These are phyloP conservation scores for Synanthedon formicaeformis DNA, from an alignment of 2,888 invertebrate genomes.

Conservation along the genomic window DNA sequence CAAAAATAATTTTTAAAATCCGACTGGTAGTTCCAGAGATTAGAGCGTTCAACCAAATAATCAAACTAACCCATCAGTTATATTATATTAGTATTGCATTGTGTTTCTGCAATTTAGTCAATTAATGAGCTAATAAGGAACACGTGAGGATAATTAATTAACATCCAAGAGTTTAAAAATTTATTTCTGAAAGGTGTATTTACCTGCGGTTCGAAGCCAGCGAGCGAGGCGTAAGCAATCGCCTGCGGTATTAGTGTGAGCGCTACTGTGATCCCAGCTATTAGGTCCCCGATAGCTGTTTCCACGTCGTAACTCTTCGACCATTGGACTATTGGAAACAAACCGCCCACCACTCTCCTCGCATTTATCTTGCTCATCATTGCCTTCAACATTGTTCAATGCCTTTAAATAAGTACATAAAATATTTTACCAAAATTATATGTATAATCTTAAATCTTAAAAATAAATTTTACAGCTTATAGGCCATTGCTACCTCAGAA, in stretches of 20 bases:
- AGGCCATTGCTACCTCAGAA: too few relatives aligned
- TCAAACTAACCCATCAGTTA: too few relatives aligned
- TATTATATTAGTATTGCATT: too few relatives aligned
- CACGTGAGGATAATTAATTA: background rate
- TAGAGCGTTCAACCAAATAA: too few relatives aligned
- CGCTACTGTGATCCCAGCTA: constrained; percentile 83
- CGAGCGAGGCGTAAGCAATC: constrained; percentile 81
- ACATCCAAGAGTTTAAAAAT: background rate
- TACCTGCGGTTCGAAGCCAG: constrained; percentile 80
- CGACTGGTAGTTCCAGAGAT: too few relatives aligned
- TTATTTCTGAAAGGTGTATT: background rate
- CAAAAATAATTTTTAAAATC: too few relatives aligned
- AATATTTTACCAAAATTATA: too few relatives aligned
- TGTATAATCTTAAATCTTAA: too few relatives aligned
- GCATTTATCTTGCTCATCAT: constrained; percentile 13
- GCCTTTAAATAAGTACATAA: background rate
- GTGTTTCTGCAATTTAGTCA: too few relatives aligned
- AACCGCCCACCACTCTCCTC: constrained; percentile 23
- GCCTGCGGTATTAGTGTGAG: constrained; percentile 83
- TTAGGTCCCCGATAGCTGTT: constrained; percentile 74
- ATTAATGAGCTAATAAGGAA: background rate
- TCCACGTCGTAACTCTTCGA: constrained; percentile 67
- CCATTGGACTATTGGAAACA: constrained; percentile 72
- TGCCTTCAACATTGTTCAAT: background rate
- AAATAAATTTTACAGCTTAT: too few relatives aligned